Evolutionary conservation across 1,140 invertebrate species (phyloP).

Genomic region (Bicyclus anynana): DNA sequence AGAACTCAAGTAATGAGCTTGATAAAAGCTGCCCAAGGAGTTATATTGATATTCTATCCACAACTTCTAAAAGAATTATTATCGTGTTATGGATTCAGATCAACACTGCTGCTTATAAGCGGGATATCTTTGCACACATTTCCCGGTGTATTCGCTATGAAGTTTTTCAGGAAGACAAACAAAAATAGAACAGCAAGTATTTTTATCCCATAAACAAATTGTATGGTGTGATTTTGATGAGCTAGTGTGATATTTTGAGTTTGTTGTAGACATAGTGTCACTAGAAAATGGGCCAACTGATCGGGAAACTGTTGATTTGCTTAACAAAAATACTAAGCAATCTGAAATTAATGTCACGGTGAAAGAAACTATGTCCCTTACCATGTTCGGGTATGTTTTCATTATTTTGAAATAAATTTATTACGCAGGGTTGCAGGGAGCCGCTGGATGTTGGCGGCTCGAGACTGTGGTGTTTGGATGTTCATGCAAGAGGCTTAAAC

Average conservation of each 20-base stretch:
- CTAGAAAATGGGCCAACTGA: slow-evolving; percentile 16
- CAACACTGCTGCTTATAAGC: slow-evolving; percentile 77
- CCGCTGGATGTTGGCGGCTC: too few relatives aligned
- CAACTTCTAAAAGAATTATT: slow-evolving; percentile 74
- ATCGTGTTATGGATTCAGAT: slow-evolving; percentile 79
- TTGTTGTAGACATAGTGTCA: slow-evolving; percentile 20
- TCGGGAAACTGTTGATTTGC: slow-evolving; percentile 40
- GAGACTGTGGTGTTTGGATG: too few relatives aligned
- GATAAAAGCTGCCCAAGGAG: slow-evolving; percentile 78
- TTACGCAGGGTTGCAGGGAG: too few relatives aligned
- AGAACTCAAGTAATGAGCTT: slow-evolving; percentile 80
- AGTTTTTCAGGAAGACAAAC: slow-evolving; percentile 53
- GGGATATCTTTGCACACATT: slow-evolving; percentile 81
- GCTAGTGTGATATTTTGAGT: slow-evolving; percentile 10
- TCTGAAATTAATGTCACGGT: slow-evolving; percentile 5
- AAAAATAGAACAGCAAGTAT: slow-evolving; percentile 59
- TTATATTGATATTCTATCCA: slow-evolving; percentile 78
- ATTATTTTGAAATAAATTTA: background rate
- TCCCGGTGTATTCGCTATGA: slow-evolving; percentile 80
- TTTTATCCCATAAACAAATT: slow-evolving; percentile 30
- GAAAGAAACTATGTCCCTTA: slow-evolving; percentile 9
- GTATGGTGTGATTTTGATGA: slow-evolving; percentile 8
- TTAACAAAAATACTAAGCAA: slow-evolving; percentile 13
- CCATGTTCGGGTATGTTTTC: slow-evolving; percentile 1
- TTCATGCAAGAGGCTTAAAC: too few relatives aligned